Percentiles rank a stretch among this genome's conserved stretches.
Conservation (phyloP, 1,140 invertebrate genomes). For the Tyrophagus putrescentiae region DNA sequence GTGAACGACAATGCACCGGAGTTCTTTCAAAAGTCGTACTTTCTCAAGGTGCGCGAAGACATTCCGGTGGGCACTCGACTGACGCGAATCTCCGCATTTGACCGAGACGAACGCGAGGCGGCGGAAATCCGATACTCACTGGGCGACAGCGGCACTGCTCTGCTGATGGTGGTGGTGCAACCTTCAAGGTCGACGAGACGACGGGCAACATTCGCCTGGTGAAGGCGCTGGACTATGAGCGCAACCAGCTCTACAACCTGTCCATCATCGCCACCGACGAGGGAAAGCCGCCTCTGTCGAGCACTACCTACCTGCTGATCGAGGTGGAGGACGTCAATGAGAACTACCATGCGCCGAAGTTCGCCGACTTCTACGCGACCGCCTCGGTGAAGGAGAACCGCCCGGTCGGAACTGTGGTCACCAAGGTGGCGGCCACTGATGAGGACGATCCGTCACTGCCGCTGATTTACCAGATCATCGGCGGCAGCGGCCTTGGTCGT, state of each 20-base stretch:
- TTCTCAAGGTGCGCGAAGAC: constrained; percentile 73
- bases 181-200: constrained; percentile 65
- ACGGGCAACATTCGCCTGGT: constrained; percentile 70
- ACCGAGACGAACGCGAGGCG: constrained; percentile 65
- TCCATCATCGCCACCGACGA: constrained; percentile 26
- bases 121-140: constrained; percentile 53
- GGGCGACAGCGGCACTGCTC: constrained; percentile 59
- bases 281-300: constrained; percentile 24
- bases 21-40: constrained; percentile 47
- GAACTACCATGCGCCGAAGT: constrained; percentile 54
- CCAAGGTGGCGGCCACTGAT: constrained; percentile 59
- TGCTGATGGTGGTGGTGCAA: constrained; percentile 74
- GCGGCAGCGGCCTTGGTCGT: constrained; percentile 71
- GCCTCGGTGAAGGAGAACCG: constrained; percentile 50
- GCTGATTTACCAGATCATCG: constrained; percentile 68
- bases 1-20: constrained; percentile 77
- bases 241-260: constrained; percentile 27
- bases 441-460: constrained; percentile 56
- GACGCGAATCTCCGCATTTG: constrained; percentile 63
- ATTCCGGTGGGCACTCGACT: constrained; percentile 70
- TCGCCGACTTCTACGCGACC: constrained; percentile 57
- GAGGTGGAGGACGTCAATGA: constrained; percentile 29
- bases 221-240: constrained; percentile 46
- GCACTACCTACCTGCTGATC: constrained; percentile 22
- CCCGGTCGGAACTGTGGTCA: constrained; percentile 53